Evolutionary conservation across 2,888 invertebrate species (phyloP).

Genomic region (Rosalia funebris): DNA sequence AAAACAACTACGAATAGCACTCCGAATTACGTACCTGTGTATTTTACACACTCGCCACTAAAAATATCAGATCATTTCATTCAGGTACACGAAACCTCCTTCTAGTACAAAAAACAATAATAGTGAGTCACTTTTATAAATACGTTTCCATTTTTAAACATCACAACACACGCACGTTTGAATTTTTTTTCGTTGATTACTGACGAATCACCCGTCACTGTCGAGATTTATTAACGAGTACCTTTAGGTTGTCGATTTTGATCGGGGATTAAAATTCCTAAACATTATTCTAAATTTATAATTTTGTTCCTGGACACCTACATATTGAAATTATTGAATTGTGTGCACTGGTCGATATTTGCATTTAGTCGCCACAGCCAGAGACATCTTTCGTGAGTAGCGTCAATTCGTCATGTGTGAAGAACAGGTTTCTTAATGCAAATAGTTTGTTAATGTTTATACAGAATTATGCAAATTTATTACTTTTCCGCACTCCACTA

Average conservation of each 20-base stretch:
- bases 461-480: no score
- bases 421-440: no score
- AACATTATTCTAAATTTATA: constrained; percentile 27
- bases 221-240: background rate
- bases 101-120: constrained; percentile 47
- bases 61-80: constrained; percentile 25
- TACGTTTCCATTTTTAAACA: constrained; percentile 48
- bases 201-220: background rate
- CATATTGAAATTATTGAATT: constrained; percentile 35
- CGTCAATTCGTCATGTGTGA: background rate
- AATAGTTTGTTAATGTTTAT: no score
- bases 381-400: constrained; percentile 23
- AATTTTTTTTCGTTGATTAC: constrained; percentile 17
- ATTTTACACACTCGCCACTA: constrained; percentile 15
- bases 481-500: no score
- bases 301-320: constrained; percentile 36
- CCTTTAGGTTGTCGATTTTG: background rate
- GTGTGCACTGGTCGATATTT: constrained; percentile 28
- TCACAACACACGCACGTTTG: constrained; percentile 27
- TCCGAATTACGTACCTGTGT: constrained; percentile 11
- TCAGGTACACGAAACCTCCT: constrained; percentile 30
- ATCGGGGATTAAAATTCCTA: background rate
- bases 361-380: background rate
- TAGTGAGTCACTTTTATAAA: constrained; percentile 51
- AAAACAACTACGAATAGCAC: constrained; percentile 13